Base-by-base conservation (phyloP, 2,113 vertebrate genomes). In the Pelecanoides urinatrix region DNA sequence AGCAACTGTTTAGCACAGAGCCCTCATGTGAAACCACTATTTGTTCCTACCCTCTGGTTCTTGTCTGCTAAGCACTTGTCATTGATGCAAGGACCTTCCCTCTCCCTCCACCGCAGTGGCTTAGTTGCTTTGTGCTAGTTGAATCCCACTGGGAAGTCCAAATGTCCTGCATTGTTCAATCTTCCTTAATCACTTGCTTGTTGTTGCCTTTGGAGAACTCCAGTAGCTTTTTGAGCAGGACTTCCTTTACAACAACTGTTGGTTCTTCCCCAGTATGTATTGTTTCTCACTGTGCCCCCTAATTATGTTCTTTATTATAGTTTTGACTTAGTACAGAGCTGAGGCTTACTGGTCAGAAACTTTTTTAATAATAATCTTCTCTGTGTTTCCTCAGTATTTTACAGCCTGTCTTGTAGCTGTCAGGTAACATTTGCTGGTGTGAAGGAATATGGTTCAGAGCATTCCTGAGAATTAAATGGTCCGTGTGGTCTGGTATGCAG, bases 31-130 rank as follows among this genome's bases (percentile, higher is more conserved):
- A 86, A 88, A 56, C 55, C 30, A 22, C 45, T 13, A 0, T 84
- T 89, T 87, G 29, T 94, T 91, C 61, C 49, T 78, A 11, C 72
- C 63, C 63, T 88, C 75, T 94, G 88, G 50, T 94, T 96, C 82
- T 79, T 78, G 45, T 90, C 88, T 95, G 50, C 79, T 79, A 21
- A 71, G 55, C 45, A 32, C 78, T 86, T 93, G 79, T 62, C n/a
- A 62, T 10, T 66, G 75, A 62, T 88, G 59, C 67, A 73, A 73
- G 59, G 29, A 27, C 63, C 27, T 90, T 86, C 32, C 23, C 11
- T 84, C 29, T 86, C 50, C 18, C 32, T 62, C 53, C 17, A 19
- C 61, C 5, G 2, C 47, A 65, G 45, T 44, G 19, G 25, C 49
- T 79, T 70, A 13, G 38, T 83, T 92, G 88, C 58, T 73, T 70